A percentile compares a stretch with the other conserved stretches of the same genome.
Evolutionary conservation across 2,113 vertebrate genomes (phyloP).

Genomic region (Bolborhynchus lineola): DNA sequence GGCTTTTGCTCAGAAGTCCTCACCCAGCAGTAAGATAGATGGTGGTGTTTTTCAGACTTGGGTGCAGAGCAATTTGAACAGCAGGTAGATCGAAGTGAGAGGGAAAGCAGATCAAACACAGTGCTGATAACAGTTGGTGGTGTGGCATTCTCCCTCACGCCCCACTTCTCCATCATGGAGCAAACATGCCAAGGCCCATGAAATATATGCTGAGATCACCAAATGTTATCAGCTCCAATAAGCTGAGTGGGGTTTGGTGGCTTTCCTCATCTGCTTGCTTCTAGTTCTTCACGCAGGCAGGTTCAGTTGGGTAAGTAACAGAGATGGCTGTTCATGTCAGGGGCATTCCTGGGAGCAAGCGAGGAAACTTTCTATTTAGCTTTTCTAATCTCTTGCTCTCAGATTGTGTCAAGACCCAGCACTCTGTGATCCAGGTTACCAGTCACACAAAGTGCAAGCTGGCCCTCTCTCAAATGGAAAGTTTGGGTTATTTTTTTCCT

Average conservation of each 20-base stretch:
- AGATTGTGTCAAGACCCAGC: background rate
- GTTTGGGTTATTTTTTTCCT: background rate
- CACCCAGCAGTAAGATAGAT: background rate
- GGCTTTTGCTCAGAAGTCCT: background rate
- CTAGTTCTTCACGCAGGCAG: background rate
- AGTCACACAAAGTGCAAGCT: background rate
- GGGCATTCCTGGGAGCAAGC: background rate
- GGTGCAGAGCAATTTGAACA: background rate
- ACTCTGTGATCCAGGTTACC: background rate
- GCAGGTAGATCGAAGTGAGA: fast-evolving
- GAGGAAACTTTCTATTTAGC: background rate
- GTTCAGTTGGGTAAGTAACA: background rate
- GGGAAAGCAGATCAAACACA: background rate
- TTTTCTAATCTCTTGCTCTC: background rate
- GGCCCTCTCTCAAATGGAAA: background rate
- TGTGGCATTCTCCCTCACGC: background rate
- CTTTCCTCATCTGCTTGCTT: background rate
- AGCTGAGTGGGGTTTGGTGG: background rate
- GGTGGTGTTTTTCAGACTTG: background rate
- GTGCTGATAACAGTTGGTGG: background rate
- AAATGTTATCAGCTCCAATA: background rate
- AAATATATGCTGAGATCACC: background rate
- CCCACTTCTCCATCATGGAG: background rate
- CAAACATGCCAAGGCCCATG: background rate
- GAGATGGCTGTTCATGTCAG: background rate